These are phyloP conservation scores for Macrophya alboannulata DNA, from an alignment of 2,888 invertebrate species.

Conservation along the genomic window DNA sequence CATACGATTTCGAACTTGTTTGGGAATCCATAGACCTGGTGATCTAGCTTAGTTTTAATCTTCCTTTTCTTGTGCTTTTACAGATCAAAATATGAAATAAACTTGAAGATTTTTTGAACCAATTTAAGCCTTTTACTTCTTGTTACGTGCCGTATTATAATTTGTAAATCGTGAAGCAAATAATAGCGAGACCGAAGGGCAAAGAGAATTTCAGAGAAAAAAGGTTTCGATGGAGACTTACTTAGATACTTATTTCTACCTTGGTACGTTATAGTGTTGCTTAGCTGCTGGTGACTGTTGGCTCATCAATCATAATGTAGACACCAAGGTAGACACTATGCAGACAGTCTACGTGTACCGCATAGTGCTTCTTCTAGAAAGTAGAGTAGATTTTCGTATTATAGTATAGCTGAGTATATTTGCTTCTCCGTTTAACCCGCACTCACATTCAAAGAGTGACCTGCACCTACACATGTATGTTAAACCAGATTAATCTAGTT, in stretches of 20 bases:
- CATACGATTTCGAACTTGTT: background rate
- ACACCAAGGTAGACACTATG: constrained; percentile 7
- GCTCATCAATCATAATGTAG: constrained; percentile 20
- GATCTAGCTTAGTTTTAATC: background rate
- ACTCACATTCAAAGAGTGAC: background rate
- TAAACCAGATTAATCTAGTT: constrained; percentile 19
- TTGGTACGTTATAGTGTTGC: background rate
- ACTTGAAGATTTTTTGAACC: too few relatives aligned
- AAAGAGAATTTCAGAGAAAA: background rate
- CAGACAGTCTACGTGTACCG: background rate
- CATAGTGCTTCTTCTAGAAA: constrained; percentile 19
- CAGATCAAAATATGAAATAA: too few relatives aligned
- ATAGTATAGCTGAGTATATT: background rate
- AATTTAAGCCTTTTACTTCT: too few relatives aligned
- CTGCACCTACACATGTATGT: background rate
- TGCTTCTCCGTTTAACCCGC: background rate
- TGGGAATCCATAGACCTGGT: too few relatives aligned
- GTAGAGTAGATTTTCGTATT: background rate
- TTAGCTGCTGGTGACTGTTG: background rate
- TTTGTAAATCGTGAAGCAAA: background rate
- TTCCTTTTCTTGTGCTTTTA: background rate
- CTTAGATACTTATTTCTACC: background rate
- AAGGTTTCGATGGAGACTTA: background rate
- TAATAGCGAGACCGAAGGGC: background rate
- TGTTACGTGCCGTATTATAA: too few relatives aligned